Base-by-base conservation (phyloP, 2,113 vertebrate genomes). In the Corydoras maculifer region DNA sequence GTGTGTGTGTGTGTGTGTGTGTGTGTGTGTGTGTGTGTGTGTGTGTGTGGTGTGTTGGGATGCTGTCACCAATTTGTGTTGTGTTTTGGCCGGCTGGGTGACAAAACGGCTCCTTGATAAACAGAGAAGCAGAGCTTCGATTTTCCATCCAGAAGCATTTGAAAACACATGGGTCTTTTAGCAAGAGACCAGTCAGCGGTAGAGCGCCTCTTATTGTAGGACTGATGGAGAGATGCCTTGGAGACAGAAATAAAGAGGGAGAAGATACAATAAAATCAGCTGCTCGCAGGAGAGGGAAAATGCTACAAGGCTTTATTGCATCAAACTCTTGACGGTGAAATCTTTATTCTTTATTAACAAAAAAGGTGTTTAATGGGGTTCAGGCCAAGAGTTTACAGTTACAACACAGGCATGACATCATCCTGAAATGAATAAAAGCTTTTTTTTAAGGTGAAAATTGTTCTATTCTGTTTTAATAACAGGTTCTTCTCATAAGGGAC, bases 121-220 rank as follows among this genome's bases (percentile, higher is more conserved):
- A 90, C 89, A 90, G 84, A 91, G 89, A 91, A 90, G 86, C 84
- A 78, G 86, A 86, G 84, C 59, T 82, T 88, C 65, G 74, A 84
- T 86, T 91, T 92, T 87, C 82, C 63, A 84, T 91, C 82, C 84
- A 89, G 78, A 88, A 86, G 87, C 89, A 87, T 91, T 93, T 92
- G 80, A 81, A 86, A 87, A 90, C 88, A 86, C 85, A 86, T 81
- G 85, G 82, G 87, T 87, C 89, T 90, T 89, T 81, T 68, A 78
- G 65, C 60, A 63, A 68, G 68, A 29, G 55, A 75, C 49, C 49
- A 50, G 65, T 35, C 60, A 31, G 65, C 11, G 35, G 58, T 65
- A 68, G 51, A 73, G 67, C 62, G 55, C 68, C 84, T 81, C 83
- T 76, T 57, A 68, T 79, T 35, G 58, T 58, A 57, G 48, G 29